Evolutionary conservation across 2,797 vertebrate species (phyloP).

Genomic region (Varecia variegata): DNA sequence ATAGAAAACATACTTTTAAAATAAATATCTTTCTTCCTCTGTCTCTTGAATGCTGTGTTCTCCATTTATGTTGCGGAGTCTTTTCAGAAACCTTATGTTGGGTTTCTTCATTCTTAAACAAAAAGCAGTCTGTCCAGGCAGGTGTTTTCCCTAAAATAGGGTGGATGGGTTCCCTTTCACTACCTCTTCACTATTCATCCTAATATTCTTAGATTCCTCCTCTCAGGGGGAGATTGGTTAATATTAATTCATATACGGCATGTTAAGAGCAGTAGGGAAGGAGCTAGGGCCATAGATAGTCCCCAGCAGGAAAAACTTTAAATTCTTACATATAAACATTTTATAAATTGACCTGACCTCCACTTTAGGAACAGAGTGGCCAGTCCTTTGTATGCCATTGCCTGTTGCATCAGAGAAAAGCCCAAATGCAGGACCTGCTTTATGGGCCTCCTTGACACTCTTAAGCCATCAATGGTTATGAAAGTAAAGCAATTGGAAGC

Average conservation of each 20-base stretch:
- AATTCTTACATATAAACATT: background rate
- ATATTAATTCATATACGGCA: slow-evolving; percentile 19
- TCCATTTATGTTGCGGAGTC: background rate
- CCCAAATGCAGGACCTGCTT: background rate
- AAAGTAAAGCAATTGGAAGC: slow-evolving; percentile 1
- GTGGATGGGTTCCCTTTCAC: background rate
- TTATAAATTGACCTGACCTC: background rate
- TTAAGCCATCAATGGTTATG: background rate
- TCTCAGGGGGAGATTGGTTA: background rate
- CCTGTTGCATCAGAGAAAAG: background rate
- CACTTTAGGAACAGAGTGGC: background rate
- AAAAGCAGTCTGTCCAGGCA: slow-evolving; percentile 14
- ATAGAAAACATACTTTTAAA: slow-evolving; percentile 48
- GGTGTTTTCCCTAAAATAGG: background rate
- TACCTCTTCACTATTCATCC: background rate
- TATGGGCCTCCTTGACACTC: background rate
- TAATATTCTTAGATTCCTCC: background rate
- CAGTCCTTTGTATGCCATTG: background rate
- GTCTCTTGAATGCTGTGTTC: slow-evolving; percentile 20
- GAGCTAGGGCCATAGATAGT: background rate
- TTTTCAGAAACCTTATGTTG: slow-evolving; percentile 32
- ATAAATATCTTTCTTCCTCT: slow-evolving; percentile 37
- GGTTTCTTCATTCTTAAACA: slow-evolving; percentile 20
- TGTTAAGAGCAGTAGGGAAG: background rate
- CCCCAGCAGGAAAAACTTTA: background rate